A percentile compares a stretch with the other conserved stretches of the same genome.
Evolutionary conservation across 2,797 vertebrate species (phyloP).

Genomic region (Antennarius maculatus): DNA sequence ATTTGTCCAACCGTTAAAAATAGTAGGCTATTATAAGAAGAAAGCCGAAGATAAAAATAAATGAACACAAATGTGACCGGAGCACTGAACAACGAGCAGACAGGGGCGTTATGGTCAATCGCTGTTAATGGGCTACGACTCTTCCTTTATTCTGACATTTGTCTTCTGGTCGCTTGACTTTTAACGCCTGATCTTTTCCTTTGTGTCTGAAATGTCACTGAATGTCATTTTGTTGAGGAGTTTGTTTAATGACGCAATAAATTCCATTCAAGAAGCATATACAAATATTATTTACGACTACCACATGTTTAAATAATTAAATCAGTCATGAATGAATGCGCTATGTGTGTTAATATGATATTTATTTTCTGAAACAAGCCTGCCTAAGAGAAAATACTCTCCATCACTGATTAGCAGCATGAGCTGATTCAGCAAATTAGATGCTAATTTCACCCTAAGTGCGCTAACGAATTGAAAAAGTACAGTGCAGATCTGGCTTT

Average conservation of each 20-base stretch:
- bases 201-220: conserved; percentile 23
- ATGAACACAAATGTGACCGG: neutral
- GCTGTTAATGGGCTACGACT: neutral
- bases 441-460: conserved; percentile 9
- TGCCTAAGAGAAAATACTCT: neutral
- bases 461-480: conserved; percentile 6
- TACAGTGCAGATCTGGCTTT: conserved; percentile 1
- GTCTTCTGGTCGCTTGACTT: neutral
- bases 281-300: neutral
- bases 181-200: neutral
- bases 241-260: neutral
- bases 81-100: neutral
- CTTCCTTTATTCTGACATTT: conserved; percentile 17
- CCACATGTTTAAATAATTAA: neutral
- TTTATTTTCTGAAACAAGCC: neutral
- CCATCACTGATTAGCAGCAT: neutral
- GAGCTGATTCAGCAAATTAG: conserved; percentile 8
- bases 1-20: conserved; percentile 8
- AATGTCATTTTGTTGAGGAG: conserved; percentile 1
- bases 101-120: neutral
- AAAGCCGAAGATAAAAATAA: neutral
- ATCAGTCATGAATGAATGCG: neutral
- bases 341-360: too few species aligned
- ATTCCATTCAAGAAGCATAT: neutral
- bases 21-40: conserved; percentile 1